Base-by-base conservation (phyloP, 1,140 invertebrate genomes). In the Pseudomyrmex sp. region DNA sequence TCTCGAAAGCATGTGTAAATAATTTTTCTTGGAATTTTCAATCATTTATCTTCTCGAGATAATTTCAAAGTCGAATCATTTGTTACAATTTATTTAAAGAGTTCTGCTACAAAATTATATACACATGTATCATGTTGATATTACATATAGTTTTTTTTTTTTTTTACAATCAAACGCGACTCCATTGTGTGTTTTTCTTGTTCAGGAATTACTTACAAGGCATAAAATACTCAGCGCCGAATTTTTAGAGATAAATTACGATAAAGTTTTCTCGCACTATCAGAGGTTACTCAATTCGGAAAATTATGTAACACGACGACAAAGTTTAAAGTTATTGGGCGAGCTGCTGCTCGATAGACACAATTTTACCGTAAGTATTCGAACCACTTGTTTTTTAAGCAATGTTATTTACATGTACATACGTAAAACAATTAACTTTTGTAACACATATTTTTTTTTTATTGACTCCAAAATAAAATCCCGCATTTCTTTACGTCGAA, bases 191-290 rank as follows among this genome's bases (percentile, higher is more conserved):
- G 26, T 15, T 23, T 15, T 80, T 84, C 56, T 54, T 87, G 58
- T 84, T 46, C 94, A 99, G 98, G 99, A 99, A 96, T 96, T 99
- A 92, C 95, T 99, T 91, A 99, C 99, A 72, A 97, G 98, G 95
- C 99, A 99, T 95, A 99, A 99, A 96, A 97, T 98, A 91, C 95
- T 99, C 84, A 99, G 98, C 95, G 98, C 99, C 66, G 99, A 99
- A 94, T 99, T 99, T 95, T 96, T 99, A 95, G 99, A 99, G 96
- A 96, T 97, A 89, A 99, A 99, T 96, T 99, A 99, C 93, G 99
- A 99, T 94, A 98, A 98, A 95, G 99, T 99, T 90, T 99, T 99
- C 95, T 97, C 96, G 89, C 97, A 99, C 93, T 99, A 99, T 95
- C 98, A 99, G 94, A 96, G 98, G 90, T 96, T 99, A 90, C 96